Evolutionary conservation across 37 sponge, comb jelly and placozoan species (phyloP), one percentile per base, ranked within the genome.

Genomic region (Halisarca cf. caerulea): DNA sequence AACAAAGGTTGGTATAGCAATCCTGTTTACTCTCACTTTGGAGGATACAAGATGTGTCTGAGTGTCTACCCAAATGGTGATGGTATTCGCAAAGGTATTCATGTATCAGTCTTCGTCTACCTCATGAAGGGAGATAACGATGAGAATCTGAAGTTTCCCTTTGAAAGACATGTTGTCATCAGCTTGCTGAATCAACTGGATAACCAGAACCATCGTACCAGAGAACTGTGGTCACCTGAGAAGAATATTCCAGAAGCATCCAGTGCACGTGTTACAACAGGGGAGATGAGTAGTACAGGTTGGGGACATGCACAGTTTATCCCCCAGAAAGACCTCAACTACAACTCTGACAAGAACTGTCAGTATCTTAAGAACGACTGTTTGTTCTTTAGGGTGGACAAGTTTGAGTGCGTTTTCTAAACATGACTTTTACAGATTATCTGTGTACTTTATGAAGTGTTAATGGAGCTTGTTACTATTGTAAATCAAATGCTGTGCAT

Each of bases 331-430:
- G 77, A 74, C 42, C 77, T 74, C 18, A 40, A 41, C 45, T 74
- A 74, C 77, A 62, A 83, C 0, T 28, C 47, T 40, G 79, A 30
- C 36, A 75, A 88, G 58, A 78, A 78, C 25, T 83, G 83, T 59
- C 83, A 83, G 39, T 82, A 83, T 34, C 53, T 88, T 61, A 88
- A 88, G 34, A 83, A 83, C 32, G 90, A 89, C 41, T 34, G 51
- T 39, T 36, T 89, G 2, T 80, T 66, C 61, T 89, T 89, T 43
- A 79, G 86, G 20, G 73, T 89, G 37, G 71, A 69, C 71, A 30
- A 36, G 27, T n/a, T n/a, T n/a, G n/a, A n/a, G n/a, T n/a, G n/a
- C n/a, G n/a, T n/a, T n/a, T n/a, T n/a, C n/a, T n/a, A n/a, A n/a
- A n/a, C n/a, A n/a, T n/a, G n/a, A n/a, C n/a, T n/a, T n/a, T n/a